A percentile compares a stretch with the other conserved stretches of the same genome.
Conservation (phyloP, 2,797 vertebrate genomes). For the Dipus sagitta region DNA sequence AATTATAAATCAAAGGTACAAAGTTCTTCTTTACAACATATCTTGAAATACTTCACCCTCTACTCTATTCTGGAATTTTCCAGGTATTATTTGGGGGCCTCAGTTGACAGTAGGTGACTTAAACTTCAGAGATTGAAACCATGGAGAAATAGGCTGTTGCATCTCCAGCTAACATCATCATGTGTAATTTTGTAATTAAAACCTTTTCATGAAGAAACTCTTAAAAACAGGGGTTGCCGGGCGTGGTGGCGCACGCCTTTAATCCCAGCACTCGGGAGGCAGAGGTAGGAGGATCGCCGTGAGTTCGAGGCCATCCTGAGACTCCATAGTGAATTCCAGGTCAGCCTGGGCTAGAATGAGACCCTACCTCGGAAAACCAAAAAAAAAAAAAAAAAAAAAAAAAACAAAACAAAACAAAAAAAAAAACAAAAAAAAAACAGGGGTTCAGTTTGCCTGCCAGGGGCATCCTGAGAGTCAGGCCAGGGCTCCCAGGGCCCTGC, state of each 20-base stretch:
- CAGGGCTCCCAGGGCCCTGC: fast-evolving
- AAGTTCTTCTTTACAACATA: background rate
- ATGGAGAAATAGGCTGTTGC: no score
- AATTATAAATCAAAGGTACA: background rate
- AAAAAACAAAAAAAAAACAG: no score
- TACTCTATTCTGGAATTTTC: background rate
- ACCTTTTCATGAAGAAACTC: slow-evolving; percentile 1
- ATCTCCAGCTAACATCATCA: background rate
- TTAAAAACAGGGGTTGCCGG: background rate
- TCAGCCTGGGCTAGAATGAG: no score
- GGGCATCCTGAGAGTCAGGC: background rate
- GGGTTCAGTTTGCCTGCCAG: no score
- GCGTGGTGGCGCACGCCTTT: no score
- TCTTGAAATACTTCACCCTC: background rate
- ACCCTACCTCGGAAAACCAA: no score
- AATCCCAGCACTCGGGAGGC: no score
- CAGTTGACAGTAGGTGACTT: background rate
- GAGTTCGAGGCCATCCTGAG: no score
- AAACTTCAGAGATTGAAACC: background rate
- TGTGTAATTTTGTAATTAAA: background rate
- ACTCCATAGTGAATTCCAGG: no score
- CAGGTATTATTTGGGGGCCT: background rate
- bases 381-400: no score
- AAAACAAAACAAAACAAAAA: background rate
- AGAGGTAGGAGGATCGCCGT: no score